Evolutionary conservation across 1,140 invertebrate genomes (phyloP), one percentile per base, ranked within the genome.

Genomic region (Nasonia longicornis): DNA sequence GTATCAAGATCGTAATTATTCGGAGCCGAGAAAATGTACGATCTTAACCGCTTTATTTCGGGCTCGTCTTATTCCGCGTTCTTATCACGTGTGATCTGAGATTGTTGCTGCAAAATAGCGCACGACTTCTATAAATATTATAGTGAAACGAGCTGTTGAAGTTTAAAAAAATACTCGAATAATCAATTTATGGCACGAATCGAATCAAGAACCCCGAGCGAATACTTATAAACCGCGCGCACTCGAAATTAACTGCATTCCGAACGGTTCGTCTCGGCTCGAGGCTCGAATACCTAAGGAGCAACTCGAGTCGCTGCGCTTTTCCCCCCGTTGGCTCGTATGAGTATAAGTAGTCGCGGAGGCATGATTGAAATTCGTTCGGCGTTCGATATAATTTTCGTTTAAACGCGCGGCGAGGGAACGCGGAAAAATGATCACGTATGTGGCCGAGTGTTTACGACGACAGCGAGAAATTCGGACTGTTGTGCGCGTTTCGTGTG

Each of bases 341-440:
- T 26, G 26, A 26, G 35, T 38, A 38, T 38, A 38, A 38, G 45
- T 16, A 58, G 31, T 6, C 20, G 14, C 3, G 52, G 6, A 20
- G 3, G 38, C 20, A 12, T 12, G 31, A 29, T 73, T 73, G 22
- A 16, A 64, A 77, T 79, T 79, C 67, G 35, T 38, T 31, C 3
- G 11, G 11, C 67, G 66, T 71, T n/a, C 67, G 45, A 58, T 58
- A 71, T 79, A 79, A 79, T 71, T 79, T 79, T 71, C 45, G 26
- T 79, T 71, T 35, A 58, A 52, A 69, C 38, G 31, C 29, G 4
- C 22, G 29, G 67, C n/a, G 22, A 16, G 16, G n/a, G 52, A 58
- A 20, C 20, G 52, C n/a, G 52, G 77, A 71, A 79, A 79, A 72
- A 79, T 79, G 52, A 79, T 79, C 77, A 79, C 77, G 77, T 79